Evolutionary conservation across 2,113 vertebrate species (phyloP).

Genomic region (Tonatia bakeri): DNA sequence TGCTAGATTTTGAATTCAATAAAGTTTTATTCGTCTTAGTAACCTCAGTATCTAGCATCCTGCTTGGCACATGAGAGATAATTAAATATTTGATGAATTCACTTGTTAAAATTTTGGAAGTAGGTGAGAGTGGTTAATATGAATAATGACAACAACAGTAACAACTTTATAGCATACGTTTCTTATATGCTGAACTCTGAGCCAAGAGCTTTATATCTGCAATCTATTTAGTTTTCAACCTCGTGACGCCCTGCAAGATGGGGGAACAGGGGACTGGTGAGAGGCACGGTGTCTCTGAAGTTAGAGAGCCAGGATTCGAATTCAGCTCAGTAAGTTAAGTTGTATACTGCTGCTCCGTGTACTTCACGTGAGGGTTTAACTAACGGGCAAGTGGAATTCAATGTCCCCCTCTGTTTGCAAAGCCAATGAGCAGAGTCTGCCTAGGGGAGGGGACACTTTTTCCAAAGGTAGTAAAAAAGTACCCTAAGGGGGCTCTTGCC

Average conservation of each 20-base stretch:
- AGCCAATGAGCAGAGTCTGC: background rate
- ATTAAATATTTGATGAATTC: background rate
- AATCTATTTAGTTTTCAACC: slow-evolving; percentile 25
- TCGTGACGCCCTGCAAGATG: background rate
- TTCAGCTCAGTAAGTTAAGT: background rate
- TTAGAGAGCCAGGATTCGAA: background rate
- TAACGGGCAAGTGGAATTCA: background rate
- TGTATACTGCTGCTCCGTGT: background rate
- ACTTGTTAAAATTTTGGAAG: slow-evolving; percentile 1
- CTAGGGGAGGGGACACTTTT: background rate
- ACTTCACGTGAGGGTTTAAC: too few relatives aligned
- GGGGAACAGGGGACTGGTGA: background rate
- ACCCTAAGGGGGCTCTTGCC: too few relatives aligned
- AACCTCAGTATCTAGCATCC: background rate
- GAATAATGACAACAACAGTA: background rate
- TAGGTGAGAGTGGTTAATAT: background rate
- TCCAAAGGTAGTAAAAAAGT: background rate
- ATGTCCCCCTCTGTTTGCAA: background rate
- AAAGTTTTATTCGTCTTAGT: background rate
- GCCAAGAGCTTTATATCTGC: background rate
- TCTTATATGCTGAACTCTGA: background rate
- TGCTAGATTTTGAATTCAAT: background rate
- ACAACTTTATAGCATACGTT: background rate
- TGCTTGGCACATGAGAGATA: background rate
- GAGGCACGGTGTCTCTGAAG: background rate